Evolutionary conservation across 1,140 invertebrate species (phyloP), one percentile per base, ranked within the genome.

Genomic region (Vanessa tameamea): DNA sequence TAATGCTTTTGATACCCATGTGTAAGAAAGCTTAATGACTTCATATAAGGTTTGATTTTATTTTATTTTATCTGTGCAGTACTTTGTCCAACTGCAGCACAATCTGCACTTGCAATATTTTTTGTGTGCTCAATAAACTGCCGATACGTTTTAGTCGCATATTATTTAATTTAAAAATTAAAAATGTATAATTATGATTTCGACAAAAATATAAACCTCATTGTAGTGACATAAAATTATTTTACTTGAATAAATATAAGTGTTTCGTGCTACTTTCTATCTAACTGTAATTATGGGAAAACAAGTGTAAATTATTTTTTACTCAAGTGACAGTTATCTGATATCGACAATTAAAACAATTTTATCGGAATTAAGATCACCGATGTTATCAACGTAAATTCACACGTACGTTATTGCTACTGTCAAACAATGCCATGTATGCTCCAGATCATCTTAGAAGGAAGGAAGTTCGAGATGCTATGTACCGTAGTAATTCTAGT

Each of bases 401-500:
- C 14, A n/a, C 48, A 61, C 71, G 55, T 51, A 75, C 73, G 53
- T 51, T 65, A 63, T 43, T 71, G 47, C 59, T 69, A 69, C 76
- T 79, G 79, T 84, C 74, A 85, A 90, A 90, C 85, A 87, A 92
- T 92, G 89, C 89, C 81, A 92, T 91, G 91, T 91, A 87, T 82
- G 87, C 89, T 88, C 90, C 87, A 76, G 88, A 92, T 84, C 86
- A 89, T 82, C 79, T 78, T 68, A 85, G 85, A 86, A 85, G 86
- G 81, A 92, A 92, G 81, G 89, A 92, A 82, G 76, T 83, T 75
- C 90, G 90, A 84, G 92, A 93, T 87, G 86, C 87, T 85, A 90
- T 93, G 78, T 94, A 94, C 79, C 91, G 94, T 53, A 95, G 94
- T 80, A 95, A 94, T 85, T 94, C 94, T 47, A 95, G 94, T 79